Conservation (phyloP, 2,113 vertebrate species). For the Pseudonaja textilis region DNA sequence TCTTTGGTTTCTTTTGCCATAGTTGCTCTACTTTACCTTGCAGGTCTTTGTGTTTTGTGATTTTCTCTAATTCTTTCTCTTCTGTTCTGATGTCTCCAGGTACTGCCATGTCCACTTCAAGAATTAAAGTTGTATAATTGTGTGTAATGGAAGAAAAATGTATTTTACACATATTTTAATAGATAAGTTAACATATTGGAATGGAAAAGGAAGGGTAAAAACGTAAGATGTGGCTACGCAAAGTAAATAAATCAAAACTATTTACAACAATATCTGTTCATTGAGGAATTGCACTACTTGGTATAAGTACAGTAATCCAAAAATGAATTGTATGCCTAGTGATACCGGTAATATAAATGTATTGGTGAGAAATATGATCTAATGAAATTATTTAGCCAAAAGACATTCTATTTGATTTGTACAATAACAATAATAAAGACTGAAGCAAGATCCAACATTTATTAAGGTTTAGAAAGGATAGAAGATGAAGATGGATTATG, state of each 20-base stretch:
- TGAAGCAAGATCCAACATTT: constrained; percentile 19
- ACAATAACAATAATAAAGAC: background rate
- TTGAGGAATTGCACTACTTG: background rate
- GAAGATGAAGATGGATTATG: background rate
- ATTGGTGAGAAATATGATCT: background rate
- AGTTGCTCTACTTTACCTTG: too few species aligned
- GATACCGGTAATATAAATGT: background rate
- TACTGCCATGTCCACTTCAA: background rate
- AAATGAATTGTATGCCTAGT: background rate
- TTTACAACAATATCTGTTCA: background rate
- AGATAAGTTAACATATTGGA: background rate
- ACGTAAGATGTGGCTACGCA: background rate
- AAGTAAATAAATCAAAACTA: background rate
- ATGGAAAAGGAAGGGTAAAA: background rate
- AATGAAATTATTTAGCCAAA: background rate
- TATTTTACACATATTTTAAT: background rate
- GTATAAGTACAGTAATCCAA: background rate
- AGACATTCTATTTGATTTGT: background rate
- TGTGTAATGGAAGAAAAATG: background rate
- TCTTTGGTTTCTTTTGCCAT: too few species aligned
- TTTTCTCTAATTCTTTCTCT: too few species aligned
- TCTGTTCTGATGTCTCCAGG: too few species aligned
- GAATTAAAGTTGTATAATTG: background rate
- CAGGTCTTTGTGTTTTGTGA: too few species aligned
- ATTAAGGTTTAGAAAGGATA: constrained; percentile 20